phyloP scores from a whole-genome alignment of 2,888 invertebrate genomes.

The Pollenia griseotomentosa region DNA sequence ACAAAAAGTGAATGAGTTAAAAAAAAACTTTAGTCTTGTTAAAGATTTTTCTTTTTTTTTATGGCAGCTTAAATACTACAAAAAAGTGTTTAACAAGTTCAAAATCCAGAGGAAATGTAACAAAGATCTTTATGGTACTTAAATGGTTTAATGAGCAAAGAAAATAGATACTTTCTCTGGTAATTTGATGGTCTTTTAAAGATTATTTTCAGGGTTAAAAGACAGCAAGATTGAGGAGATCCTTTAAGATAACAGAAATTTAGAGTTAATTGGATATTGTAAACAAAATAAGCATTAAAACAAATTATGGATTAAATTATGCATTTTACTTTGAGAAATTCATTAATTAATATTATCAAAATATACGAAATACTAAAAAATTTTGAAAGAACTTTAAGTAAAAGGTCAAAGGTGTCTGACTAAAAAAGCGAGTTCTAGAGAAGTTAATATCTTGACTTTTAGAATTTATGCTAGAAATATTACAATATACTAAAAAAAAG shows the following conservation, averaged over 20 bases:
- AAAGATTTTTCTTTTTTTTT: conserved; percentile 24
- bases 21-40: not conserved
- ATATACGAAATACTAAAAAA: too few relatives aligned
- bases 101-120: conserved; percentile 48
- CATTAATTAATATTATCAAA: too few relatives aligned
- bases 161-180: conserved; percentile 35
- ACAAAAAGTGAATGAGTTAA: not conserved
- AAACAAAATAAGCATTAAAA: not conserved
- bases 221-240: not conserved
- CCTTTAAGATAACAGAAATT: not conserved
- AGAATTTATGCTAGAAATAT: too few relatives aligned
- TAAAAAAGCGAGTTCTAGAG: too few relatives aligned
- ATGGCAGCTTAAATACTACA: conserved; percentile 1
- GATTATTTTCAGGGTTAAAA: conserved; percentile 41
- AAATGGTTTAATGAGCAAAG: conserved; percentile 55
- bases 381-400: too few relatives aligned
- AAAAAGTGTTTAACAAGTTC: conserved; percentile 7
- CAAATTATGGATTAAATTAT: not conserved
- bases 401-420: too few relatives aligned
- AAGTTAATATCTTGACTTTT: too few relatives aligned
- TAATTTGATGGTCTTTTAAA: conserved; percentile 22
- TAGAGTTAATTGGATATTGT: not conserved
- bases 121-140: conserved; percentile 52
- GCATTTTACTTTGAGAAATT: too few relatives aligned
- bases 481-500: too few relatives aligned